Evolutionary conservation across 1,140 invertebrate genomes (phyloP).

Genomic region (Phenacoccus solenopsis): DNA sequence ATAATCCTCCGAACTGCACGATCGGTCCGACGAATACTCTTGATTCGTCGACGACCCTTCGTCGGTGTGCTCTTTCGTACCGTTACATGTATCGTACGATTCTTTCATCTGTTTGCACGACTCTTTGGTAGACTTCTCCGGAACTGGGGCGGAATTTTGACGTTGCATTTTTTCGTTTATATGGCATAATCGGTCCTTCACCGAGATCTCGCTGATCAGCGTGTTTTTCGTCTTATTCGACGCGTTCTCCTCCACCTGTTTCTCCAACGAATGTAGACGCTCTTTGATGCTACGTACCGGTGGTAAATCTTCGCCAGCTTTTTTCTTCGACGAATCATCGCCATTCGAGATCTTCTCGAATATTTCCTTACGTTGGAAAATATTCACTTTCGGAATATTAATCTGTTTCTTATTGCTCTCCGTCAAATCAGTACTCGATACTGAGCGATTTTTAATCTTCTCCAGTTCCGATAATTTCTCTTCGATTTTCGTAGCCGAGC

Average conservation of each 20-base stretch:
- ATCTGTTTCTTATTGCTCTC: not conserved
- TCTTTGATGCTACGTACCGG: conserved; percentile 49
- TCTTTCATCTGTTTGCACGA: not conserved
- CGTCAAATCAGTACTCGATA: conserved; percentile 15
- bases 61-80: not conserved
- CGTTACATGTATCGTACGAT: too few relatives aligned
- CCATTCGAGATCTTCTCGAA: conserved; percentile 45
- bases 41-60: not conserved
- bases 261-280: conserved; percentile 46
- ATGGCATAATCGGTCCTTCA: not conserved
- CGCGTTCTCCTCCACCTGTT: conserved; percentile 26
- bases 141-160: not conserved
- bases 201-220: not conserved
- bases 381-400: conserved; percentile 57
- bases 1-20: not conserved
- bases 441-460: conserved; percentile 13
- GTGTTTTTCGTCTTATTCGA: not conserved
- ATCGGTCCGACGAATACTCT: not conserved
- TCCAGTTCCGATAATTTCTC: conserved; percentile 38
- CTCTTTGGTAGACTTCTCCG: not conserved
- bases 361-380: conserved; percentile 64
- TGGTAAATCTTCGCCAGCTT: conserved; percentile 8
- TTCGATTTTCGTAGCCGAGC: conserved; percentile 30
- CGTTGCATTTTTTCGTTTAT: not conserved
- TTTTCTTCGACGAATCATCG: conserved; percentile 21